A percentile compares a stretch with the other conserved stretches of the same genome.
phyloP scores from a whole-genome alignment of 2,888 invertebrate species.

The Eupithecia insigniata region DNA sequence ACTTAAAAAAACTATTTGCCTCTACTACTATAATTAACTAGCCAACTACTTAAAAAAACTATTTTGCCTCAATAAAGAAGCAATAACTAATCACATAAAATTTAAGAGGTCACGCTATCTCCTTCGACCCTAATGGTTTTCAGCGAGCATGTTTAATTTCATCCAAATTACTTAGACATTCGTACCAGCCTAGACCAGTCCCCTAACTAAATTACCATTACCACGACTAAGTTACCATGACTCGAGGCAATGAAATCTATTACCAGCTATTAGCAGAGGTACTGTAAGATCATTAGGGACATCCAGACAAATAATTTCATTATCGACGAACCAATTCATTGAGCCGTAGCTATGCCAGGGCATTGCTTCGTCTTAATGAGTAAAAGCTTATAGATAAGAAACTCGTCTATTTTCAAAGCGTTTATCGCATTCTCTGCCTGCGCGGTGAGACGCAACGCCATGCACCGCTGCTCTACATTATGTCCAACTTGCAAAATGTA shows the following conservation, averaged over 20 bases:
- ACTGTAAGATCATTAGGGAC: constrained; percentile 46
- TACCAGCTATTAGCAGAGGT: constrained; percentile 35
- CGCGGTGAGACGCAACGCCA: not conserved
- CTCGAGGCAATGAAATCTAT: constrained; percentile 30
- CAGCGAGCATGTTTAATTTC: not conserved
- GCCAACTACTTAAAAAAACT: not conserved
- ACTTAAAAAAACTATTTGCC: not conserved
- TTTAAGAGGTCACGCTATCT: not conserved
- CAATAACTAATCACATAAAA: not conserved
- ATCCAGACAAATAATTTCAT: constrained; percentile 33
- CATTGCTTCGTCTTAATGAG: not conserved
- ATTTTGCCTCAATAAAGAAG: not conserved
- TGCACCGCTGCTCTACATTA: not conserved
- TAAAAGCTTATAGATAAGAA: constrained; percentile 14
- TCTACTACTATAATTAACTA: not conserved
- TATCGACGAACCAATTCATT: constrained; percentile 18
- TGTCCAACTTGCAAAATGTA: too few species aligned
- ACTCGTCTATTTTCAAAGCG: not conserved
- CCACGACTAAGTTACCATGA: constrained; percentile 26
- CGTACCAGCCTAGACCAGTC: not conserved
- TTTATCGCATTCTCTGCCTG: not conserved
- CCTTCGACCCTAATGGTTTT: not conserved
- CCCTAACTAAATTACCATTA: constrained; percentile 25
- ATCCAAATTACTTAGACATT: constrained; percentile 10
- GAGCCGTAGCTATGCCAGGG: not conserved